Conservation (phyloP, 2,113 vertebrate genomes). For the Charadrius vociferus region DNA sequence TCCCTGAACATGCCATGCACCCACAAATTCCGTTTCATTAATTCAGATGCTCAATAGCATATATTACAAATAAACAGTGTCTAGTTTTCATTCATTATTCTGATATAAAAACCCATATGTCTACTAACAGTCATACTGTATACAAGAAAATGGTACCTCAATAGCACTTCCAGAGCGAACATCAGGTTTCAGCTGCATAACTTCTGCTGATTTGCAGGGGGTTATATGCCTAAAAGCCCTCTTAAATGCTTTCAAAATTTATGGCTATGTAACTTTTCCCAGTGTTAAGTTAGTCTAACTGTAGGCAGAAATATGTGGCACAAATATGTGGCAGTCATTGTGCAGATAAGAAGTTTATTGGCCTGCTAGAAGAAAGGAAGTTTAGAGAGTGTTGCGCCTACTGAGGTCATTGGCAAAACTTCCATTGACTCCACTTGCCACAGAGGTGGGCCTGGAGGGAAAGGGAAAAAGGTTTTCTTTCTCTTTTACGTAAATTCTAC, state of each 20-base stretch:
- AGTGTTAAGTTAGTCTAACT: background rate
- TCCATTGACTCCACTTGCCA: background rate
- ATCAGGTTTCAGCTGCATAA: background rate
- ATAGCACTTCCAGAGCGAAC: background rate
- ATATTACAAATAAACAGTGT: background rate
- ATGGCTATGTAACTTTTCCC: background rate
- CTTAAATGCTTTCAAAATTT: background rate
- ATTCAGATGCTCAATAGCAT: background rate
- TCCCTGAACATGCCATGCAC: background rate
- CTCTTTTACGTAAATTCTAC: background rate
- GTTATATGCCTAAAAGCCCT: background rate
- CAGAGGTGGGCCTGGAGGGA: background rate
- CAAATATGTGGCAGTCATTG: background rate
- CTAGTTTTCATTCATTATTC: background rate
- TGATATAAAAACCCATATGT: background rate
- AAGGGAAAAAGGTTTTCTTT: background rate
- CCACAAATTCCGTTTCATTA: background rate
- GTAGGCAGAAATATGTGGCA: background rate
- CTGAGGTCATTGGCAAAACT: background rate
- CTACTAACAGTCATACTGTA: background rate
- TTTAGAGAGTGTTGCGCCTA: background rate
- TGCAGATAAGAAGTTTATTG: background rate
- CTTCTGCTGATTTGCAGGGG: background rate
- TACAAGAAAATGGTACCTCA: background rate
- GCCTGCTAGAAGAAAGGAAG: background rate